Evolutionary conservation across 1,140 invertebrate species (phyloP), one percentile per base, ranked within the genome.

Genomic region (Cataglyphis hispanica): DNA sequence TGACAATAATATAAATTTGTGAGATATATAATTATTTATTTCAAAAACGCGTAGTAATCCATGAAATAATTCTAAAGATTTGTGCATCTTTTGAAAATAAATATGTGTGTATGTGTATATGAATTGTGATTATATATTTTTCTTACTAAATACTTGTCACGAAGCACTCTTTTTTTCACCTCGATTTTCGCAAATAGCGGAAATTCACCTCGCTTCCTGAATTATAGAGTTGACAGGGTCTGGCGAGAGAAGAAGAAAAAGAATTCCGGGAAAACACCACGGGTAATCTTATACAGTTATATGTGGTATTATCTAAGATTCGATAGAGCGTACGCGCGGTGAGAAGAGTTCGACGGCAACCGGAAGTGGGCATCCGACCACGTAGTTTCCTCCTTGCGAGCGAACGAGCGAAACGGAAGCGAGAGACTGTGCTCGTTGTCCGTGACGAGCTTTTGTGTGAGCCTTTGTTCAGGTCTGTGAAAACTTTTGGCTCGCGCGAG

Each of bases 381-480:
- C 40, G 53, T 13, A 46, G 67, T 87, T 61, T 25, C 25, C n/a
- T 37, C 8, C n/a, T n/a, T 13, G 37, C 31, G 58, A 67, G 31
- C 61, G 53, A 27, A 40, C 34, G 10, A 70, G 40, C 11, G 66
- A 69, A 80, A 80, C 84, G 86, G 88, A 89, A 86, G 69, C 46
- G 78, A 89, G 84, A 89, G 86, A 86, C 81, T 69, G 50, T 58
- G 80, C 77, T 67, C 67, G 76, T 72, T 69, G 74, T 76, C 83
- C 75, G 75, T 76, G 86, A 86, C 77, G 81, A 87, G 81, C 87
- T 86, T 87, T 86, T 77, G 78, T 64, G 58, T 76, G 5, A 66
- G 8, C 50, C 77, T 91, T 91, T 91, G 90, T 90, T 89, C 90
- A 64, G 25, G 43, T 27, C 61, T 43, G 64, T 58, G 66, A 88